Evolutionary conservation across 1,140 invertebrate species (phyloP).

Genomic region (Steinernema feltiae): DNA sequence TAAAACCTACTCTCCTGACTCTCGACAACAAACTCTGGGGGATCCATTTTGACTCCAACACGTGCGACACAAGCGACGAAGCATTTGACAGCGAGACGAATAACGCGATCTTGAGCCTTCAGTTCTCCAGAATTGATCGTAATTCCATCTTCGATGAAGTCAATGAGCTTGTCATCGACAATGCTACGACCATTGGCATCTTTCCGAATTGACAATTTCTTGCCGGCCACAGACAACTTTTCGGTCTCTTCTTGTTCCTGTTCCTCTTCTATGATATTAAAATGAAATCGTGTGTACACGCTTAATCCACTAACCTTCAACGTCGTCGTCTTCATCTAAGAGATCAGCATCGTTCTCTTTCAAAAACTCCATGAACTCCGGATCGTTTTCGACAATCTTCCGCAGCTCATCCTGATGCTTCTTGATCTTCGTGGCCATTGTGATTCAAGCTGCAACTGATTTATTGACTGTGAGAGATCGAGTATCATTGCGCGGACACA

Average conservation of each 20-base stretch:
- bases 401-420: not conserved
- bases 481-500: too few relatives aligned
- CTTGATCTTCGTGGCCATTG: too few relatives aligned
- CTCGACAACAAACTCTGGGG: slow-evolving; percentile 1
- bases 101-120: not conserved
- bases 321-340: not conserved
- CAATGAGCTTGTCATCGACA: not conserved
- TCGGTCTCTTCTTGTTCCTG: not conserved
- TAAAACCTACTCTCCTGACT: not conserved
- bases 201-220: not conserved
- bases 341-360: slow-evolving; percentile 8
- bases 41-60: not conserved
- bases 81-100: not conserved
- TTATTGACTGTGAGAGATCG: too few relatives aligned
- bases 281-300: not conserved
- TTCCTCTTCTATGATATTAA: not conserved
- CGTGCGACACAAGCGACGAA: not conserved
- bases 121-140: not conserved
- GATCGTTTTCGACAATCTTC: not conserved
- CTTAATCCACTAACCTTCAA: not conserved
- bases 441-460: too few relatives aligned
- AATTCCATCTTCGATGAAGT: not conserved
- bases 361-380: slow-evolving; percentile 5
- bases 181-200: not conserved
- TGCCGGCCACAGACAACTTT: not conserved